phyloP scores from a whole-genome alignment of 2,113 vertebrate genomes.

The Coturnix japonica region DNA sequence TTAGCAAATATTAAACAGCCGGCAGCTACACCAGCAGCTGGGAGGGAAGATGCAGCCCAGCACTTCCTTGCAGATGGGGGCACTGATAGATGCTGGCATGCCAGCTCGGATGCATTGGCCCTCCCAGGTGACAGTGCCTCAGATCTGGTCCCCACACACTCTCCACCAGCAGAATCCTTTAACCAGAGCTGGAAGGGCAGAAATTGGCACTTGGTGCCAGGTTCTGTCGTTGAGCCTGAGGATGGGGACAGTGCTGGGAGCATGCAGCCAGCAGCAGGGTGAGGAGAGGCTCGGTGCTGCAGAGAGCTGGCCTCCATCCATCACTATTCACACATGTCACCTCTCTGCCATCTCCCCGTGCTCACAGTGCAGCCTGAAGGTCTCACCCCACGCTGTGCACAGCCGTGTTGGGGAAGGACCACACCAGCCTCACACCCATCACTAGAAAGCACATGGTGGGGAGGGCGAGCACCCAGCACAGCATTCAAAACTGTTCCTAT shows the following conservation, averaged over 20 bases:
- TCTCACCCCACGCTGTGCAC: rapidly evolving
- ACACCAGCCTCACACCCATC: rapidly evolving
- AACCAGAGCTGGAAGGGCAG: not conserved
- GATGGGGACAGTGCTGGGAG: not conserved
- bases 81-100: no score
- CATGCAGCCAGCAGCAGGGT: not conserved
- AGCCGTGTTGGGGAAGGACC: not conserved
- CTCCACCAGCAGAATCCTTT: not conserved
- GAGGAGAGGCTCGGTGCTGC: not conserved
- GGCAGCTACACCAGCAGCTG: not conserved
- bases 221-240: not conserved
- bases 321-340: not conserved
- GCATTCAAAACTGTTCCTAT: not conserved
- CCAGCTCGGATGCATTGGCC: not conserved
- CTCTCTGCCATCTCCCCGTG: not conserved
- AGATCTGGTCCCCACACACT: not conserved
- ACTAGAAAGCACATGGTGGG: not conserved
- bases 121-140: not conserved
- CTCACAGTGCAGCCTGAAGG: not conserved
- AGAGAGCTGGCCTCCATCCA: not conserved
- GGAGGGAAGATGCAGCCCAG: not conserved
- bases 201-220: no score
- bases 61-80: not conserved
- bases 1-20: not conserved
- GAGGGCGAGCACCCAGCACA: rapidly evolving